Evolutionary conservation across 1,140 invertebrate species (phyloP), one percentile per base, ranked within the genome.

Genomic region (Maconellicoccus hirsutus): DNA sequence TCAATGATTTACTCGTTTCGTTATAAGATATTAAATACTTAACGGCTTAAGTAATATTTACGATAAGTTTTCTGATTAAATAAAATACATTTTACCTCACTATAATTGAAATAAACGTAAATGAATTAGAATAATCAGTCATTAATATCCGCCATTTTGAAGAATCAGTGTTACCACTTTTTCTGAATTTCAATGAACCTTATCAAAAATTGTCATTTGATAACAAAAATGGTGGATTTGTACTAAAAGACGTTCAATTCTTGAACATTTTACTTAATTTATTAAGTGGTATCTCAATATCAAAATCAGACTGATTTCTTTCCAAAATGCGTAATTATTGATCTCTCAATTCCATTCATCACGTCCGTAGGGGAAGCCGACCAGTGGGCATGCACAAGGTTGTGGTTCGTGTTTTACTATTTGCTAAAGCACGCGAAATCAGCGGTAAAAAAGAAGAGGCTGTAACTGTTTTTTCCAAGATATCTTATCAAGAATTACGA

Each of bases 351-450:
- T 33, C 29, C 29, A 33, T 33, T 52, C 2, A 16, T 16, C 42
- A 52, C 42, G 10, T 52, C 42, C 12, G n/a, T n/a, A n/a, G n/a
- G n/a, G 12, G 29, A 3, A 6, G 29, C 29, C 29, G 29, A 52
- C 42, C 12, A n/a, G 42, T 71, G 63, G 70, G 70, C n/a, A 74
- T 75, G 75, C 71, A 72, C 1, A 70, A 71, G 26, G 75, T 76
- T 19, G 66, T 39, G 22, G 83, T 91, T 61, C 87, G 85, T 78
- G 75, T 95, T 61, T 79, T 94, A 74, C 93, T 96, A 81, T 94
- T 94, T 80, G 92, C 91, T 14, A 89, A 89, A 83, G 89, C 92
- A 70, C 87, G 88, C 77, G 93, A 96, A 79, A 78, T 94, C 72
- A 82, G 85, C 72, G 88, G 89, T 71, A 78, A 81, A 33, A 80